These are phyloP conservation scores for Criorhina ranunculi DNA, from an alignment of 2,888 invertebrate genomes.

Conservation along the genomic window DNA sequence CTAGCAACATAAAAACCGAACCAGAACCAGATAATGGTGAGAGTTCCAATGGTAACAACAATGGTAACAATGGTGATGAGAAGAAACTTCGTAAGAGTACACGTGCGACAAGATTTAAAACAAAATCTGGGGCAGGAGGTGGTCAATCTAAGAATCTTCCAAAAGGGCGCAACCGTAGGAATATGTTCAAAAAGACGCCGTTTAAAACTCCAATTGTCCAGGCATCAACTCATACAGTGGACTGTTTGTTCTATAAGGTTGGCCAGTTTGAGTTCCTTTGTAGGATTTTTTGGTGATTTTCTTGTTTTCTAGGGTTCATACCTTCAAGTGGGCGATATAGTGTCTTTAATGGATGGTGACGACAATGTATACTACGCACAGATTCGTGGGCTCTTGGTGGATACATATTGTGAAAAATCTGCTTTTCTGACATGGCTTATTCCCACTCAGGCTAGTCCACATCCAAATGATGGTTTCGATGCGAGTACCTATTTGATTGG, in stretches of 20 bases:
- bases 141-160: slow-evolving; percentile 80
- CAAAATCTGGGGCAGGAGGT: slow-evolving; percentile 81
- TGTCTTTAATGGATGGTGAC: slow-evolving; percentile 91
- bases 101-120: slow-evolving; percentile 82
- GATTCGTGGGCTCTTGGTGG: slow-evolving; percentile 94
- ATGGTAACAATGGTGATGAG: slow-evolving; percentile 78
- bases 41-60: slow-evolving; percentile 51
- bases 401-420: slow-evolving; percentile 97
- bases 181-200: slow-evolving; percentile 91
- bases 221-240: slow-evolving; percentile 92
- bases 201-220: slow-evolving; percentile 92
- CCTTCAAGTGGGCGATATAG: slow-evolving; percentile 95
- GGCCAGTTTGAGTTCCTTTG: not conserved
- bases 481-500: slow-evolving; percentile 95
- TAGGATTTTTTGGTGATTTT: not conserved
- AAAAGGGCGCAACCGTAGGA: slow-evolving; percentile 91
- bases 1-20: slow-evolving; percentile 81
- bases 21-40: slow-evolving; percentile 75
- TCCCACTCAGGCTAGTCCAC: slow-evolving; percentile 92
- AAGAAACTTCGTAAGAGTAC: slow-evolving; percentile 81
- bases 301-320: slow-evolving; percentile 87
- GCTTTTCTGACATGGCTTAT: slow-evolving; percentile 96
- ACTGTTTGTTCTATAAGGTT: slow-evolving; percentile 90
- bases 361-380: slow-evolving; percentile 95
- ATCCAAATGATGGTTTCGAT: slow-evolving; percentile 92